Percentiles rank a stretch among this genome's conserved stretches.
These are phyloP conservation scores for Myiagra hebetior DNA, from an alignment of 2,113 vertebrate genomes.

Conservation along the genomic window DNA sequence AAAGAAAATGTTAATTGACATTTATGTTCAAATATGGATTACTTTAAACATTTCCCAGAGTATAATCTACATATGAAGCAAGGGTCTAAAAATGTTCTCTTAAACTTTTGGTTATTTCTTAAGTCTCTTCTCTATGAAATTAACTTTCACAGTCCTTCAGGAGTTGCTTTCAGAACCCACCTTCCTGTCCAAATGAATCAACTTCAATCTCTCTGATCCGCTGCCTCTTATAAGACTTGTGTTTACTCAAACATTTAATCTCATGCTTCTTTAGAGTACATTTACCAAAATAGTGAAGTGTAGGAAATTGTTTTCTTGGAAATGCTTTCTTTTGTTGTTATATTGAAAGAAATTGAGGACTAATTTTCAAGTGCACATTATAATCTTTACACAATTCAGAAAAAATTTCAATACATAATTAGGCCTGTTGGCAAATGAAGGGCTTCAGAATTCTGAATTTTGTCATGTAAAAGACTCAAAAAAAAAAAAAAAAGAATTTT, in stretches of 20 bases:
- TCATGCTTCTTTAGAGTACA: neutral
- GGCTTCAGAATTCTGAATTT: neutral
- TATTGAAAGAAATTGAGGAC: neutral
- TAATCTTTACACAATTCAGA: neutral
- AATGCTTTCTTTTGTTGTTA: neutral
- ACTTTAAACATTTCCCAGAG: neutral
- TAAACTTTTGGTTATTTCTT: neutral
- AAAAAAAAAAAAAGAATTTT: neutral
- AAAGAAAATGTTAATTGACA: neutral
- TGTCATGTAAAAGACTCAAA: neutral
- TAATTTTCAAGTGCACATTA: neutral
- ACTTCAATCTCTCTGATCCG: neutral
- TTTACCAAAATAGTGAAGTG: neutral
- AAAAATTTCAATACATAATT: neutral
- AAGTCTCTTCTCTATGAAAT: neutral
- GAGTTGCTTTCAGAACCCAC: neutral
- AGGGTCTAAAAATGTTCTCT: neutral
- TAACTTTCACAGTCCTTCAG: neutral
- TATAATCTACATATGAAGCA: neutral
- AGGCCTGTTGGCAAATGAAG: neutral
- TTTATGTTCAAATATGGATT: neutral
- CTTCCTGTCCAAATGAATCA: neutral
- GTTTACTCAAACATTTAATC: neutral
- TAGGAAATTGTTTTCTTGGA: neutral
- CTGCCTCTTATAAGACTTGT: neutral